Evolutionary conservation across 1,140 invertebrate species (phyloP).

Genomic region (Drepana arcuata): DNA sequence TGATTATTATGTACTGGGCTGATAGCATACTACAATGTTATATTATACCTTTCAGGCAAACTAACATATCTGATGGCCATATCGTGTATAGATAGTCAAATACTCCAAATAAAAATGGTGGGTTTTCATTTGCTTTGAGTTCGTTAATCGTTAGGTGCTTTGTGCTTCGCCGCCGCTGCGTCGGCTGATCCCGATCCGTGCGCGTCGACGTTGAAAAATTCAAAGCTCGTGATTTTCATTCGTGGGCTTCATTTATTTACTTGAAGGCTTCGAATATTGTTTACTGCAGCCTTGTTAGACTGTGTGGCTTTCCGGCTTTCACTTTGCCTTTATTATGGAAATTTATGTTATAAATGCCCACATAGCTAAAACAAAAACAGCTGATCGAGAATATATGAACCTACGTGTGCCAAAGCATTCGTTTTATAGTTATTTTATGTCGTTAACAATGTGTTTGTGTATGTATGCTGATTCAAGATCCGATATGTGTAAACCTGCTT

Average conservation of each 20-base stretch:
- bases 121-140: constrained; percentile 48
- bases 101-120: constrained; percentile 39
- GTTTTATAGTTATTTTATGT: too few relatives aligned
- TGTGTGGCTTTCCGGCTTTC: constrained; percentile 24
- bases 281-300: constrained; percentile 26
- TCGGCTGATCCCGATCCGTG: constrained; percentile 39
- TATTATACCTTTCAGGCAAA: too few relatives aligned
- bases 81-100: too few relatives aligned
- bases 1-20: too few relatives aligned
- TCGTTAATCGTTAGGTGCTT: constrained; percentile 46
- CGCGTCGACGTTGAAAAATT: constrained; percentile 66
- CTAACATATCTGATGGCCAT: too few relatives aligned
- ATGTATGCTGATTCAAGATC: too few relatives aligned
- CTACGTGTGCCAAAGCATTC: too few relatives aligned
- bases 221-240: constrained; percentile 59
- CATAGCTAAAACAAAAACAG: too few relatives aligned
- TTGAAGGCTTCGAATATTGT: constrained; percentile 49
- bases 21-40: too few relatives aligned
- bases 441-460: too few relatives aligned
- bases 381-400: too few relatives aligned
- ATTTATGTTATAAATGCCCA: constrained; percentile 3
- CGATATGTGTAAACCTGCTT: too few relatives aligned
- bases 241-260: constrained; percentile 63
- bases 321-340: constrained; percentile 12
- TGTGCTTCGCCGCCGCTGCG: constrained; percentile 46